These are phyloP conservation scores for Beris chalybata DNA, from an alignment of 2,888 invertebrate species.

Conservation along the genomic window DNA sequence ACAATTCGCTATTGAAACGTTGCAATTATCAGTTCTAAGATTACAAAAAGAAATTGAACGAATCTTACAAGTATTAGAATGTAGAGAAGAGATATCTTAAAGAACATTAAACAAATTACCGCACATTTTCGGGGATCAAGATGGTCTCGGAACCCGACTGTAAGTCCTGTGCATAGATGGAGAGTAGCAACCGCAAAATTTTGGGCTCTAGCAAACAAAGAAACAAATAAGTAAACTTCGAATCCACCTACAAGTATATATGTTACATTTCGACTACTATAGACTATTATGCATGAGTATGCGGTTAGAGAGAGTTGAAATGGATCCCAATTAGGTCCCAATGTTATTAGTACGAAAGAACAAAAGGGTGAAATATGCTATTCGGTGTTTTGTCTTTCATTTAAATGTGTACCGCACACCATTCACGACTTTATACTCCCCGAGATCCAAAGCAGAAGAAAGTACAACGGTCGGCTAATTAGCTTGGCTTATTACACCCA, in stretches of 20 bases:
- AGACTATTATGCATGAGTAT: slow-evolving; percentile 37
- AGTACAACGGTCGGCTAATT: slow-evolving; percentile 40
- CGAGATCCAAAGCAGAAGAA: slow-evolving; percentile 16
- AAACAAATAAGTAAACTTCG: slow-evolving; percentile 2
- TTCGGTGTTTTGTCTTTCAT: slow-evolving; percentile 30
- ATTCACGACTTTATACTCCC: slow-evolving; percentile 3
- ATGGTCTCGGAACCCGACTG: not conserved
- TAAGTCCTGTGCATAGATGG: slow-evolving; percentile 1
- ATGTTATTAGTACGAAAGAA: slow-evolving; percentile 28
- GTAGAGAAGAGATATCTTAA: too few species aligned
- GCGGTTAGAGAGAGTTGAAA: slow-evolving; percentile 36
- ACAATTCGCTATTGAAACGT: too few species aligned
- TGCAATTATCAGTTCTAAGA: too few species aligned
- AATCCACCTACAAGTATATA: not conserved
- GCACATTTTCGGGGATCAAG: slow-evolving; percentile 14
- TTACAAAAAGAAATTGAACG: too few species aligned
- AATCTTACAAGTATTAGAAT: too few species aligned
- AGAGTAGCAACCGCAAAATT: slow-evolving; percentile 21
- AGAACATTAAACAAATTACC: slow-evolving; percentile 21
- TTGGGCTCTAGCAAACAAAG: slow-evolving; percentile 25
- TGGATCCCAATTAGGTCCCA: slow-evolving; percentile 39
- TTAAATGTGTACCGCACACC: slow-evolving; percentile 9
- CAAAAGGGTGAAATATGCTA: slow-evolving; percentile 39
- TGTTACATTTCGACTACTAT: slow-evolving; percentile 7
- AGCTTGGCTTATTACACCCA: slow-evolving; percentile 40